Evolutionary conservation across 2,113 vertebrate genomes (phyloP), one percentile per base, ranked within the genome.

Genomic region (Puntigrus tetrazona): DNA sequence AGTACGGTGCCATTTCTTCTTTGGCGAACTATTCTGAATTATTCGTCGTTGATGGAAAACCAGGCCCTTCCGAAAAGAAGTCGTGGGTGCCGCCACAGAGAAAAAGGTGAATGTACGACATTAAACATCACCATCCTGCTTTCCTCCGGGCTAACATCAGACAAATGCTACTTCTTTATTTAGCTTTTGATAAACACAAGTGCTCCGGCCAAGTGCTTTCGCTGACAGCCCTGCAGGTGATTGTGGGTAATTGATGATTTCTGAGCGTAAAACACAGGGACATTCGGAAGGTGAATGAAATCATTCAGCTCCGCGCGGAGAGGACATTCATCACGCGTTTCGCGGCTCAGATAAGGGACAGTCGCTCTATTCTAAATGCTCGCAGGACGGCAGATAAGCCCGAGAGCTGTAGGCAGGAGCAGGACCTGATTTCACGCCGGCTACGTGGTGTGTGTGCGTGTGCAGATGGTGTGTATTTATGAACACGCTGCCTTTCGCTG

Each of bases 381-480:
- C 29, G 22, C 45, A 22, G 70, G 74, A 43, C 47, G 59, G 61
- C 36, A 65, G 85, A 88, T 86, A 88, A 86, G 75, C 79, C 50
- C 0, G 31, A 50, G 61, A 63, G 83, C 78, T 88, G 41, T 76
- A 25, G 36, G 29, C 41, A 63, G 77, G 38, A 81, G 61, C 43
- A 43, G 45, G 79, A 55, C 65, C 63, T 27, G 79, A 47, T 82
- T 82, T 82, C 65, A 70, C 31, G 31, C 63, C 20, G 59, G 27
- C 25, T 4, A 75, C 27, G 16, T 31, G 14, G 25, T 34, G 29
- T 57, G 50, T 78, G 75, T 77, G 18, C 25, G 43, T 80, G 90
- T 90, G 88, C 93, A 94, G 91, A 95, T 93, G 92, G 92, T 88
- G 87, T 88, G 78, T 88, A 84, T 88, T 88, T 89, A 87, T 85